A percentile compares a stretch with the other conserved stretches of the same genome.
These are phyloP conservation scores for Panopea generosa DNA, from an alignment of 2,888 invertebrate species.

Conservation along the genomic window DNA sequence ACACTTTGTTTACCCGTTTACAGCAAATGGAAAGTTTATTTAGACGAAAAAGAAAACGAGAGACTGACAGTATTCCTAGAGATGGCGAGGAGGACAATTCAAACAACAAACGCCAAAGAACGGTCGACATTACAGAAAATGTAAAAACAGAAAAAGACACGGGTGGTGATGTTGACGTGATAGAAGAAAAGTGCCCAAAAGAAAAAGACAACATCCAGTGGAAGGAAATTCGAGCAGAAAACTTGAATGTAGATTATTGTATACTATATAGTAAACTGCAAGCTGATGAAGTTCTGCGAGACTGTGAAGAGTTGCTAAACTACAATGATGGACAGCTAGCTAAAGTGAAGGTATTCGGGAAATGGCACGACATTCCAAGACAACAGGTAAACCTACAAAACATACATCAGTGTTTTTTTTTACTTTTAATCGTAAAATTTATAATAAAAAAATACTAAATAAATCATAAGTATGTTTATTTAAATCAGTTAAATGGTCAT, in stretches of 20 bases:
- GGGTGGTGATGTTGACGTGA: too few relatives aligned
- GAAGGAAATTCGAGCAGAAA: conserved; percentile 83
- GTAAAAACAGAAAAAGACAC: too few relatives aligned
- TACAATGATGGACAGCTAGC: conserved; percentile 89
- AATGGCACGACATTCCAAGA: conserved; percentile 89
- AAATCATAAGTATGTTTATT: too few relatives aligned
- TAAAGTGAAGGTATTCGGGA: conserved; percentile 89
- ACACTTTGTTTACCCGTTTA: not conserved
- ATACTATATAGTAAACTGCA: conserved; percentile 85
- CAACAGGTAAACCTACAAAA: conserved; percentile 87
- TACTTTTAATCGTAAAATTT: too few relatives aligned
- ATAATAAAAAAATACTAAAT: too few relatives aligned
- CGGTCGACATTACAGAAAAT: not conserved
- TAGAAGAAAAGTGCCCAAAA: not conserved
- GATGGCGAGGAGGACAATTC: not conserved
- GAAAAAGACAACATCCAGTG: conserved; percentile 32
- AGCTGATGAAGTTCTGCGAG: conserved; percentile 86
- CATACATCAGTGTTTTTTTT: too few relatives aligned
- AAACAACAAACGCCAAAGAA: not conserved
- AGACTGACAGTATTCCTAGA: not conserved
- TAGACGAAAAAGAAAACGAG: conserved; percentile 28
- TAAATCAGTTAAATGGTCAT: too few relatives aligned
- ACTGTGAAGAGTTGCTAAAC: conserved; percentile 87
- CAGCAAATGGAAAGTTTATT: conserved; percentile 49
- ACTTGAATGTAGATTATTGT: conserved; percentile 88